Percentiles rank a stretch among this genome's conserved stretches.
Evolutionary conservation across 2,888 invertebrate species (phyloP).

Genomic region (Rugalucina vietnamica): DNA sequence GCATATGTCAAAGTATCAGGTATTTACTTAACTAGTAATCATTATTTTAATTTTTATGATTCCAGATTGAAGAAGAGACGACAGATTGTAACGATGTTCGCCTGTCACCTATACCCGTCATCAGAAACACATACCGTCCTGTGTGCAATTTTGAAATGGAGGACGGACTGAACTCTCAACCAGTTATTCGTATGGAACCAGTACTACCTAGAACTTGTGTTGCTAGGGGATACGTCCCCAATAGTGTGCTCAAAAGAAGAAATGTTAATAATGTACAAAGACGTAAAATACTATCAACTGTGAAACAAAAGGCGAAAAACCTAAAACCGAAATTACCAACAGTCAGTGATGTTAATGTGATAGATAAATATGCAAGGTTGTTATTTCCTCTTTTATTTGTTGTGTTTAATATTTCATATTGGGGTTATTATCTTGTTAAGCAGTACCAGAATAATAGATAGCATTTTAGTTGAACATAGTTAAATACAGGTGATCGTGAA

Average conservation of each 20-base stretch:
- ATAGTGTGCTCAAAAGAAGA: conserved; percentile 71
- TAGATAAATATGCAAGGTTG: conserved; percentile 98
- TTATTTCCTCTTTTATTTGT: conserved; percentile 98
- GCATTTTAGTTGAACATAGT: too few relatives aligned
- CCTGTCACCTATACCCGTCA: conserved; percentile 93
- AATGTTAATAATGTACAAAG: conserved; percentile 67
- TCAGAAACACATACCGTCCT: conserved; percentile 85
- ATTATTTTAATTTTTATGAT: not conserved
- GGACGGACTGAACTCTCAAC: conserved; percentile 65
- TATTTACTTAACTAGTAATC: too few relatives aligned
- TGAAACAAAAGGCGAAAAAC: conserved; percentile 78
- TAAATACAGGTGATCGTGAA: too few relatives aligned
- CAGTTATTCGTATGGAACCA: conserved; percentile 74
- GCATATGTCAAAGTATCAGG: too few relatives aligned
- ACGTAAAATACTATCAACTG: conserved; percentile 73
- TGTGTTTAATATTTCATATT: conserved; percentile 97
- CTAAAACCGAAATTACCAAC: conserved; percentile 79
- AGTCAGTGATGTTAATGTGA: conserved; percentile 97
- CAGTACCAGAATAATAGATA: conserved; percentile 56
- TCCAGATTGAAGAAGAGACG: not conserved
- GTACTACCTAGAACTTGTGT: conserved; percentile 75
- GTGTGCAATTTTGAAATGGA: conserved; percentile 74
- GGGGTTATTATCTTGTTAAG: conserved; percentile 89
- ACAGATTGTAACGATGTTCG: conserved; percentile 90
- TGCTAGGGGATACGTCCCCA: conserved; percentile 74